Conservation (phyloP, 2,888 invertebrate species). For the Epiblema foenella region DNA sequence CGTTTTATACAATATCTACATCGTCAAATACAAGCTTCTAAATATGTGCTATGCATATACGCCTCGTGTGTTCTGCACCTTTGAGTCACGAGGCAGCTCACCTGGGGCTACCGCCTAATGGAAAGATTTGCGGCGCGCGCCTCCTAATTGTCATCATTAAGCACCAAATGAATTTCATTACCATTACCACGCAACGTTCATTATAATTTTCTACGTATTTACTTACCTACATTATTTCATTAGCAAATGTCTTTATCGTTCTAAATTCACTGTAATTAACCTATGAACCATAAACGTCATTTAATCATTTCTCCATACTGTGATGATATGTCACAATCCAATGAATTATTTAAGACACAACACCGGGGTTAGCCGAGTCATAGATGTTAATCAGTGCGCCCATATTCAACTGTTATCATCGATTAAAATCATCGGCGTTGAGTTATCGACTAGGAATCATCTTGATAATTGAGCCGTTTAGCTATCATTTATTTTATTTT, state of each 20-base stretch:
- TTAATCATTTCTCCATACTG: conserved; percentile 38
- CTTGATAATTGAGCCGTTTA: conserved; percentile 32
- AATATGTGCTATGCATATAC: too few species aligned
- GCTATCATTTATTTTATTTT: conserved; percentile 38
- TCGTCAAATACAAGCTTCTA: too few species aligned
- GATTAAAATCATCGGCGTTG: too few species aligned
- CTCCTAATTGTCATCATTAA: conserved; percentile 60
- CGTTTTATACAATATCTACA: background rate
- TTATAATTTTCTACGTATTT: conserved; percentile 41
- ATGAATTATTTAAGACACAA: conserved; percentile 31
- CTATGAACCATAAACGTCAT: conserved; percentile 42
- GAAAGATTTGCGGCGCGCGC: conserved; percentile 52
- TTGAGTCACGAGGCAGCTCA: conserved; percentile 45
- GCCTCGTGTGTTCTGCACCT: background rate
- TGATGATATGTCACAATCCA: conserved; percentile 28
- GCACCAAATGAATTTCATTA: conserved; percentile 59
- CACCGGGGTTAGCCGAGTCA: conserved; percentile 28
- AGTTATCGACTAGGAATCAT: conserved; percentile 23
- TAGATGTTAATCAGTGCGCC: conserved; percentile 30
- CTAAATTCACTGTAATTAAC: conserved; percentile 36
- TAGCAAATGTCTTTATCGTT: conserved; percentile 34
- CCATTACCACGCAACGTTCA: conserved; percentile 54
- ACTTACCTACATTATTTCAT: conserved; percentile 7
- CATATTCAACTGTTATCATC: conserved; percentile 11
- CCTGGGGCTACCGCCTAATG: conserved; percentile 53